A percentile compares a stretch with the other conserved stretches of the same genome.
These are phyloP conservation scores for Xestia ashworthii DNA, from an alignment of 2,888 invertebrate species.

Conservation along the genomic window DNA sequence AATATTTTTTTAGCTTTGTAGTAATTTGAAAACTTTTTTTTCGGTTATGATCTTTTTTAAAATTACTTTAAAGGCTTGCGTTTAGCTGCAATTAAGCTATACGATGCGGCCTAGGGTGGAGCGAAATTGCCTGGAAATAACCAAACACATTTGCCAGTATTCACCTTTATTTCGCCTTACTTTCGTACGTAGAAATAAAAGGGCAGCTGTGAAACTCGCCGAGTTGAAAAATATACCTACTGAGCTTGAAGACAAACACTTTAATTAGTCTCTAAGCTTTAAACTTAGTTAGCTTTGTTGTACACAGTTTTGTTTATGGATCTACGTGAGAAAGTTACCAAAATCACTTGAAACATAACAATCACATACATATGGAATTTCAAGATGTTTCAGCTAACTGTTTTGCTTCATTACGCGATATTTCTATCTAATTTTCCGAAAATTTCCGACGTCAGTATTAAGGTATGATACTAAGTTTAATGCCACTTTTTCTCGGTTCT, in stretches of 20 bases:
- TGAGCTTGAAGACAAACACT: background rate
- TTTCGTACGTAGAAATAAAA: background rate
- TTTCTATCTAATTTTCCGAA: background rate
- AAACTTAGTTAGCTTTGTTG: background rate
- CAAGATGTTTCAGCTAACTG: conserved; percentile 21
- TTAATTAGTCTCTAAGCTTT: conserved; percentile 25
- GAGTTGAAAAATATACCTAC: background rate
- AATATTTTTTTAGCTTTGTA: background rate
- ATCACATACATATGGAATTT: conserved; percentile 20
- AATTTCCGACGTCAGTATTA: background rate
- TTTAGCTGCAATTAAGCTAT: background rate
- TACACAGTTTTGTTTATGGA: conserved; percentile 24
- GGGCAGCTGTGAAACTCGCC: background rate
- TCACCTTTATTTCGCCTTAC: background rate
- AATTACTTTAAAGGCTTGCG: background rate
- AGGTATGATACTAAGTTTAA: background rate
- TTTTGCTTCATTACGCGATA: background rate
- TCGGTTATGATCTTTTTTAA: background rate
- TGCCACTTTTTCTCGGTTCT: background rate
- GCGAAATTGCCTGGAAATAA: background rate
- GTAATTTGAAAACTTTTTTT: too few species aligned
- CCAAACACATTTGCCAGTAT: background rate
- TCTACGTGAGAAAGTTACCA: conserved; percentile 28
- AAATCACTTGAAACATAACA: conserved; percentile 37
- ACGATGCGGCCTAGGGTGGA: background rate